Evolutionary conservation across 1,140 invertebrate genomes (phyloP), one percentile per base, ranked within the genome.

Genomic region (Arion vulgaris): DNA sequence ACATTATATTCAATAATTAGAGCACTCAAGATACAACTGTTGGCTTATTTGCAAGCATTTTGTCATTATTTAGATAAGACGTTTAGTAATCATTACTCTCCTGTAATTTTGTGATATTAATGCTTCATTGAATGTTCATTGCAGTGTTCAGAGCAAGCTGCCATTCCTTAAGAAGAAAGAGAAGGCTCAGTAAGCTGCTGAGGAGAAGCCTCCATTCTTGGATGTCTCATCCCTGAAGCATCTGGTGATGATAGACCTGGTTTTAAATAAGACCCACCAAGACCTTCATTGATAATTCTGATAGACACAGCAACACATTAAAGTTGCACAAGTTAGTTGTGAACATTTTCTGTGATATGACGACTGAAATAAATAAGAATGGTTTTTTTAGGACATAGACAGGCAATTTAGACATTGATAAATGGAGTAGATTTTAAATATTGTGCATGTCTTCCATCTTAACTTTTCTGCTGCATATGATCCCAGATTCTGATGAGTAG

Each of bases 141-240:
- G 26, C 93, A 98, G 97, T 93, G 95, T 98, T 86, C 96, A 96
- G 92, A 95, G 96, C 85, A 96, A 96, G 84, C 95, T 98, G 91
- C 97, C 97, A 82, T 95, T 98, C 92, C 96, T 96, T 86, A 96
- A 97, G 93, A 97, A 97, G 94, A 94, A 95, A 86, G 94, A 94
- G 86, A 96, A 97, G 92, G 96, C 89, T 53, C 90, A 90, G 85
- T 91, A 88, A 85, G n/a, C 19, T 62, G 17, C 19, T 45, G 26
- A n/a, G 53, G 17, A 57, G 19, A 23, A 57, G 53, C 53, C 26
- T 23, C 53, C 4, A 19, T 4, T 19, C 53, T 23, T 57, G 7
- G 23, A 23, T 57, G 53, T 9, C 53, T 57, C 17, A 57, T 11
- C 53, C 2, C 53, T 23, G 26, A 9, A 57, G 4, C 45, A 49